A percentile compares a stretch with the other conserved stretches of the same genome.
Conservation (phyloP, 2,888 invertebrate species). For the Abscondita cerata region DNA sequence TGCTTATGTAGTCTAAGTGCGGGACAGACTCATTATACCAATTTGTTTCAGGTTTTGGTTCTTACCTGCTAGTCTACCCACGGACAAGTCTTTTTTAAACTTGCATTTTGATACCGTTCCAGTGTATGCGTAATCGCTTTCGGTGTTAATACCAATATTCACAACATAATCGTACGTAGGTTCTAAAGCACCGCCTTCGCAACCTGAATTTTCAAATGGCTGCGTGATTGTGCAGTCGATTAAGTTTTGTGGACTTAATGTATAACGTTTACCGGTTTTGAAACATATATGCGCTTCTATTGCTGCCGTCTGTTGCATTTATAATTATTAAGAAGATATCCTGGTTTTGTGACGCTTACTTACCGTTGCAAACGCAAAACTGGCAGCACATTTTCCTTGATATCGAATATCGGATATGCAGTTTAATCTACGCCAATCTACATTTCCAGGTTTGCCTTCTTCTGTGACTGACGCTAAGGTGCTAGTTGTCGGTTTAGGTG, state of each 20-base stretch:
- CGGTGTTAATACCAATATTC: constrained; percentile 89
- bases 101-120: constrained; percentile 76
- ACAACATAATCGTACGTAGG: constrained; percentile 85
- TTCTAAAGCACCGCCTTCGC: constrained; percentile 86
- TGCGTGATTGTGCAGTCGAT: constrained; percentile 77
- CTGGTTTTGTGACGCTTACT: neutral
- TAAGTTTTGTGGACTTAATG: constrained; percentile 91
- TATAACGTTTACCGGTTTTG: constrained; percentile 76
- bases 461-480: constrained; percentile 2
- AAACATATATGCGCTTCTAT: constrained; percentile 92
- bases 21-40: too few species aligned
- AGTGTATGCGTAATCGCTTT: constrained; percentile 86
- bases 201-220: constrained; percentile 87
- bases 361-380: constrained; percentile 3
- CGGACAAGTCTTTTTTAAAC: constrained; percentile 69
- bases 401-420: neutral
- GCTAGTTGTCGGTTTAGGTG: neutral
- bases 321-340: neutral
- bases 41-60: too few species aligned
- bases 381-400: constrained; percentile 2
- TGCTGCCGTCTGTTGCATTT: constrained; percentile 75
- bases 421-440: constrained; percentile 8
- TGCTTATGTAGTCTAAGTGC: constrained; percentile 67
- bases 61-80: constrained; percentile 78
- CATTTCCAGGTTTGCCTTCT: neutral